Conservation (phyloP, 2,888 invertebrate genomes). For the Drosophila cracens region DNA sequence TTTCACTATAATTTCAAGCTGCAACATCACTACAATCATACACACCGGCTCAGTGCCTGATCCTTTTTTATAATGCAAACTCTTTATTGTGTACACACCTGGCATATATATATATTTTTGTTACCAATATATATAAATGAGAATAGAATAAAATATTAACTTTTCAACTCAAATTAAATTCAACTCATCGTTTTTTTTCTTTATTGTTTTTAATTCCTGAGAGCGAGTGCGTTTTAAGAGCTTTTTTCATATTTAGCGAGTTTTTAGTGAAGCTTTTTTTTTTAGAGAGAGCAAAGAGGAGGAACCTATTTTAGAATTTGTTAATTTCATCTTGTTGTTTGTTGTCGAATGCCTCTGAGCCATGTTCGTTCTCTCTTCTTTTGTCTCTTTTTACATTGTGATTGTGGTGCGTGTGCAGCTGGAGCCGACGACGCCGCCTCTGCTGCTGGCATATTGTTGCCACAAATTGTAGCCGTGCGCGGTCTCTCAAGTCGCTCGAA, state of each 20-base stretch:
- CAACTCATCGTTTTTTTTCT: slow-evolving; percentile 23
- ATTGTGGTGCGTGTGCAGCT: slow-evolving; percentile 41
- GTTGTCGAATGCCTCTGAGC: slow-evolving; percentile 46
- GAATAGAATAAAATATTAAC: slow-evolving; percentile 23
- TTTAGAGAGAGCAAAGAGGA: background rate
- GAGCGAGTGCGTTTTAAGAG: slow-evolving; percentile 46
- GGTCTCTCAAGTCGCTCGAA: slow-evolving; percentile 51
- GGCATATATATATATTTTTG: slow-evolving; percentile 34
- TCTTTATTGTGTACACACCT: slow-evolving; percentile 15
- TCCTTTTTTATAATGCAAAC: slow-evolving; percentile 11
- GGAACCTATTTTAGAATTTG: slow-evolving; percentile 13
- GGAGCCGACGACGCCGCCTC: slow-evolving; percentile 12
- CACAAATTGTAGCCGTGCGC: slow-evolving; percentile 51
- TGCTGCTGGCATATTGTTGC: slow-evolving; percentile 30
- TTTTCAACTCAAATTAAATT: slow-evolving; percentile 29
- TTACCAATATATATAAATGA: slow-evolving; percentile 21
- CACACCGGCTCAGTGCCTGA: slow-evolving; percentile 47
- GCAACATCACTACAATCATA: slow-evolving; percentile 73
- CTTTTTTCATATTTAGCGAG: slow-evolving; percentile 51
- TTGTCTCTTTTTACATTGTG: slow-evolving; percentile 23
- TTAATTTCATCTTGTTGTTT: slow-evolving; percentile 32
- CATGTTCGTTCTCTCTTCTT: slow-evolving; percentile 53
- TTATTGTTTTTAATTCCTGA: background rate
- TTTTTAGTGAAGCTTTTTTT: background rate
- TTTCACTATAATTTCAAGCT: slow-evolving; percentile 83